These are phyloP conservation scores for Chironomus striatipennis DNA, from an alignment of 1,140 invertebrate species.

Conservation along the genomic window DNA sequence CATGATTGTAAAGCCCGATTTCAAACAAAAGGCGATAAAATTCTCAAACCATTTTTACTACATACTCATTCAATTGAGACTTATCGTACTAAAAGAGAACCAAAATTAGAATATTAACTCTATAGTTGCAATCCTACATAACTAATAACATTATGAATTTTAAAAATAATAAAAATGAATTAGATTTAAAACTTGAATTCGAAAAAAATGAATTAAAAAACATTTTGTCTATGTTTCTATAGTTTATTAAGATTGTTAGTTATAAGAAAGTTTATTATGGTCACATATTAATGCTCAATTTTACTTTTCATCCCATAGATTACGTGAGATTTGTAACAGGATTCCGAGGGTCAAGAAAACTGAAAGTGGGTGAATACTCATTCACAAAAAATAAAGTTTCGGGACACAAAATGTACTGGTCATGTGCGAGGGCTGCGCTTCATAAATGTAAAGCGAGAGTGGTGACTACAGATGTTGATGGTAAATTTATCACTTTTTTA, in stretches of 20 bases:
- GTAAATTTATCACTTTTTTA: no score
- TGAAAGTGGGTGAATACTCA: conserved; percentile 37
- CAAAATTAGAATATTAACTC: no score
- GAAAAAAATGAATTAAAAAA: background rate
- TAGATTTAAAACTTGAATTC: background rate
- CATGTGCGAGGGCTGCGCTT: conserved; percentile 37
- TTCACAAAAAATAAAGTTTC: conserved; percentile 38
- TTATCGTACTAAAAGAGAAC: no score
- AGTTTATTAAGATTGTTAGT: background rate
- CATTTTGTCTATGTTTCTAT: background rate
- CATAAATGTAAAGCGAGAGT: conserved; percentile 40
- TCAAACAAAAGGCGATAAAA: conserved; percentile 7
- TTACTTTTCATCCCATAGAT: conserved; percentile 24
- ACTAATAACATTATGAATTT: no score
- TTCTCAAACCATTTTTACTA: background rate
- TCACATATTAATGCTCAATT: background rate
- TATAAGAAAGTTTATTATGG: background rate
- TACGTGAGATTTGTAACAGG: conserved; percentile 38
- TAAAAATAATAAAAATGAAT: background rate
- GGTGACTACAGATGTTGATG: conserved; percentile 34
- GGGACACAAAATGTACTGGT: conserved; percentile 38
- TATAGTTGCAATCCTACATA: no score
- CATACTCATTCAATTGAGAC: background rate
- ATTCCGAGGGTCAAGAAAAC: conserved; percentile 38
- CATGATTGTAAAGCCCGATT: background rate